Evolutionary conservation across 2,113 vertebrate species (phyloP), one percentile per base, ranked within the genome.

Genomic region (Pagrus major): DNA sequence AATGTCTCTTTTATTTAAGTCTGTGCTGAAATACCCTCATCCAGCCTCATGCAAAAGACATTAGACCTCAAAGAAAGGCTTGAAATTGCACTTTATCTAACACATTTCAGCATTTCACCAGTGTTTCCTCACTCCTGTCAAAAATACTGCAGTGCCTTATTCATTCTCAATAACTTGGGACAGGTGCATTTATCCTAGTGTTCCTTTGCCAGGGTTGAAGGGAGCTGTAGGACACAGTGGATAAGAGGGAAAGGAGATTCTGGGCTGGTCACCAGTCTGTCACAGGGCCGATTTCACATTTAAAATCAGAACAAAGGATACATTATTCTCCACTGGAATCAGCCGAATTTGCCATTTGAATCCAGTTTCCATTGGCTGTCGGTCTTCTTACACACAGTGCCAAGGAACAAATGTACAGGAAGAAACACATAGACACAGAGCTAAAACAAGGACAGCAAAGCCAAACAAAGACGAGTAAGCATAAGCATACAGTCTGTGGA

Each of bases 1-100:
- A 55, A 61, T 42, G 47, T 64, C 52, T 78, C 33, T 68, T 52
- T 86, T 60, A 64, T 86, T 80, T 78, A 44, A 71, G 42, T 27
- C 49, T 61, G 39, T 35, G 51, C 44, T 70, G 42, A 66, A 81
- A 78, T 58, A 33, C 14, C 42, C 33, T 27, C 29, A 54, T 63
- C 31, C 35, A 44, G 60, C 29, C 35, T 73, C 37, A 46, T 83
- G 64, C 49, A 78, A 71, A 81, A 88, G 44, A 59, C 44, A 84
- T 84, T 66, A 58, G 23, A 65, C n/a, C 56, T 71, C n/a, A 46
- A 59, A 64, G 47, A 71, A 73, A 71, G 51, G 56, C 70, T 51
- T 77, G 27, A 67, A 71, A 82, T 76, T 29, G 68, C 54, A 63
- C 73, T 70, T 76, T 39, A 71, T 44, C 64, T 59, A 51, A 73